phyloP scores from a whole-genome alignment of 2,113 vertebrate species.

The Rhinogobius similis region DNA sequence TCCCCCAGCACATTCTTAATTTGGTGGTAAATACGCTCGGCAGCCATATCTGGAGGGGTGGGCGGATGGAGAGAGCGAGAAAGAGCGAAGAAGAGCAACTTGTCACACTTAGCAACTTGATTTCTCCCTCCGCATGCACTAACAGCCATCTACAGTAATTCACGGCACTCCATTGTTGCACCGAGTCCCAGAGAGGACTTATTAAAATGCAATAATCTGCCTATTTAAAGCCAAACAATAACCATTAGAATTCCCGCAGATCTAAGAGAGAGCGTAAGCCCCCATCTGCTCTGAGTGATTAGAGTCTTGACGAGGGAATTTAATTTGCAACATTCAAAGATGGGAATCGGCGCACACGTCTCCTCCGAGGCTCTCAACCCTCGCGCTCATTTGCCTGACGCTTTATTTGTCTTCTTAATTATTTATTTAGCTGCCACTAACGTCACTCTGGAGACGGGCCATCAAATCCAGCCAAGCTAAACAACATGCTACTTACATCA shows the following conservation, averaged over 20 bases:
- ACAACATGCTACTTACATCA: conserved; percentile 24
- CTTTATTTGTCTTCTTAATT: conserved; percentile 75
- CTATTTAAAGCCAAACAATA: conserved; percentile 99
- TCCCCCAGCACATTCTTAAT: conserved; percentile 98
- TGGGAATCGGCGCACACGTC: conserved; percentile 93
- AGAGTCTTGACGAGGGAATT: conserved; percentile 99
- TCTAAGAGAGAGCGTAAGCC: conserved; percentile 96
- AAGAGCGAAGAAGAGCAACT: conserved; percentile 87
- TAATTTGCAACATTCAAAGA: conserved; percentile 99
- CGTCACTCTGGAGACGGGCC: conserved; percentile 51
- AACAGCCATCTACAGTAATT: conserved; percentile 98
- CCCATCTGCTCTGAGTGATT: conserved; percentile 99
- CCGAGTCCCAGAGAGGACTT: conserved; percentile 98
- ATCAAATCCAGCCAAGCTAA: conserved; percentile 30
- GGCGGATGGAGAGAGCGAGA: conserved; percentile 59
- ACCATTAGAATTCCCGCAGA: conserved; percentile 99
- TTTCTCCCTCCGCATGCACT: conserved; percentile 96
- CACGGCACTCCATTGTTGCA: conserved; percentile 97
- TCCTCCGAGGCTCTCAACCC: conserved; percentile 89
- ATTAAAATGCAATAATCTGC: conserved; percentile 99
- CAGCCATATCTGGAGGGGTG: conserved; percentile 89
- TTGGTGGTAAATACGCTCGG: conserved; percentile 99
- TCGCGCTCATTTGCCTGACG: conserved; percentile 80
- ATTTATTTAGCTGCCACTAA: conserved; percentile 67
- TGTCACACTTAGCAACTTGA: conserved; percentile 99